phyloP scores from a whole-genome alignment of 2,888 invertebrate genomes.

The Tetragonula carbonaria region DNA sequence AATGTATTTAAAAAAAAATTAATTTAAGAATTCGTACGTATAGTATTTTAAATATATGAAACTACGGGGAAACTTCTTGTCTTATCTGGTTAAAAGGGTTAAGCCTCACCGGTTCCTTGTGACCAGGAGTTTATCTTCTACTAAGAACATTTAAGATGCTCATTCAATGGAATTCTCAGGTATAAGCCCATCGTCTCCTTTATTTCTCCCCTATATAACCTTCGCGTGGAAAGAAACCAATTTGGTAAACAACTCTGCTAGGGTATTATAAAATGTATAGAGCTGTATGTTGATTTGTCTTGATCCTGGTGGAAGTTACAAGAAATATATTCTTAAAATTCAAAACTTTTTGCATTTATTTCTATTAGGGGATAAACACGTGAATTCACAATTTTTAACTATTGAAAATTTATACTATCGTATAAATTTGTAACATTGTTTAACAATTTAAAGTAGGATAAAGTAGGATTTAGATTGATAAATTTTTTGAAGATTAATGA shows the following conservation, averaged over 20 bases:
- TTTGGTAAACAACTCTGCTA: conserved; percentile 66
- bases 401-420: no score
- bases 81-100: conserved; percentile 17
- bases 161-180: neutral
- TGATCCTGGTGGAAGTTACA: conserved; percentile 11
- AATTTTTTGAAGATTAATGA: no score
- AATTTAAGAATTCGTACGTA: no score
- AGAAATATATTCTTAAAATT: neutral
- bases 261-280: conserved; percentile 57
- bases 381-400: neutral
- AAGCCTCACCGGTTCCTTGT: conserved; percentile 28
- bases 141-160: neutral
- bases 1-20: no score
- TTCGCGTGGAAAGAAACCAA: conserved; percentile 52
- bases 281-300: conserved; percentile 12
- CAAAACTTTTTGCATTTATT: no score
- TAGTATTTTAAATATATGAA: no score
- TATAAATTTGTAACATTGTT: neutral
- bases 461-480: no score
- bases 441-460: neutral
- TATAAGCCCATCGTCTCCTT: conserved; percentile 34
- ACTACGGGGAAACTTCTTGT: no score
- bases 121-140: conserved; percentile 33
- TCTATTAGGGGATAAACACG: neutral
- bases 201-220: conserved; percentile 27